Conservation (phyloP, 2,888 invertebrate genomes). For the Anthoptus insignis region DNA sequence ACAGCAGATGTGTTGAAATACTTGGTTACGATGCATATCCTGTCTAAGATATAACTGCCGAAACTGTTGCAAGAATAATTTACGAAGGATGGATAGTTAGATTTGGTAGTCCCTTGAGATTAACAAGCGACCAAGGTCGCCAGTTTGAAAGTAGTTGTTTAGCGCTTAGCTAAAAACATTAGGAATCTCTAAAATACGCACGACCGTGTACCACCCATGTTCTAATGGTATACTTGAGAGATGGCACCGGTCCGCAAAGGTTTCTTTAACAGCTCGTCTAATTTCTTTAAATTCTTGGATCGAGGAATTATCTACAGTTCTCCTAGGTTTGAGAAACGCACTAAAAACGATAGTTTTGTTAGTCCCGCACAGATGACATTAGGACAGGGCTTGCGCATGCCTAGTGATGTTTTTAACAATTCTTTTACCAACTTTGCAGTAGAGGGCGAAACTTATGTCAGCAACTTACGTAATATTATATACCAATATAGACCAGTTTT, state of each 20-base stretch:
- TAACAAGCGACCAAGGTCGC: slow-evolving; percentile 9
- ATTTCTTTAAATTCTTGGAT: too few species aligned
- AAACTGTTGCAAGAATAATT: slow-evolving; percentile 46
- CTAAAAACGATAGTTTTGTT: too few species aligned
- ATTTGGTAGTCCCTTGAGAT: slow-evolving; percentile 43
- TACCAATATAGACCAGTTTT: too few species aligned
- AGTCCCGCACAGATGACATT: too few species aligned
- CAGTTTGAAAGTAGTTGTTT: not conserved
- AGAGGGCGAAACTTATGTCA: too few species aligned
- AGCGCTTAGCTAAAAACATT: not conserved
- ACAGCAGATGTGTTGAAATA: slow-evolving; percentile 43
- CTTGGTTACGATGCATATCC: slow-evolving; percentile 48
- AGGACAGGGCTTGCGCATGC: too few species aligned
- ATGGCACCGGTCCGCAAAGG: slow-evolving; percentile 11
- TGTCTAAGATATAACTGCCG: slow-evolving; percentile 42
- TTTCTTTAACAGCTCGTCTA: too few species aligned
- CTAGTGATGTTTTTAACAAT: too few species aligned
- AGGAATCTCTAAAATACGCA: slow-evolving; percentile 3
- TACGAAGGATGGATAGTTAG: slow-evolving; percentile 44
- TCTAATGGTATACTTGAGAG: slow-evolving; percentile 9
- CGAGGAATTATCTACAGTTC: too few species aligned
- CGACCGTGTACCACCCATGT: not conserved
- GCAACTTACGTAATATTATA: too few species aligned
- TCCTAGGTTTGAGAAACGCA: too few species aligned
- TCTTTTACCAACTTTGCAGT: too few species aligned